Evolutionary conservation across 2,888 invertebrate genomes (phyloP).

Genomic region (Pristionchus entomophagus): DNA sequence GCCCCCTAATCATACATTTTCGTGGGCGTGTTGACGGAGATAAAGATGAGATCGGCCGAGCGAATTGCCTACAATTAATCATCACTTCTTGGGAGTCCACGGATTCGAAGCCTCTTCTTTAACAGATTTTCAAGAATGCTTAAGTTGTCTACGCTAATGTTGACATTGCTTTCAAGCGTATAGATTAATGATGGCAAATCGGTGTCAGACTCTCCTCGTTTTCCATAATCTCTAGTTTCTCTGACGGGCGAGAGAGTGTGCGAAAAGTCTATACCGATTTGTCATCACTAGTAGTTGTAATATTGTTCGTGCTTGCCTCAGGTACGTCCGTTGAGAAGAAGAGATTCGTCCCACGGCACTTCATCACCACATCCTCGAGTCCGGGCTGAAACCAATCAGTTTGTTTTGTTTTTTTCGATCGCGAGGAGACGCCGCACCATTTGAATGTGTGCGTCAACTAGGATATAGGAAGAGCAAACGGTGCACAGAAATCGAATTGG

Average conservation of each 20-base stretch:
- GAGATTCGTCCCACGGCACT: constrained; percentile 90
- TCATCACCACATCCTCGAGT: constrained; percentile 90
- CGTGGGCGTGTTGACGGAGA: constrained; percentile 98
- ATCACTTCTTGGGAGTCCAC: no score
- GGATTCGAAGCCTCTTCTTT: no score
- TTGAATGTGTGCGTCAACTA: background rate
- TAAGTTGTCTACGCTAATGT: no score
- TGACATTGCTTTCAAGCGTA: no score
- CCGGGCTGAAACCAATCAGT: constrained; percentile 83
- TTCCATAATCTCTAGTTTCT: no score
- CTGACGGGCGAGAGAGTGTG: background rate
- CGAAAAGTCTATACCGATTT: no score
- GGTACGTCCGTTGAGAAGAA: constrained; percentile 94
- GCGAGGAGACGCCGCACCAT: no score
- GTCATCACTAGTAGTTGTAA: no score
- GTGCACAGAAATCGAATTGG: background rate
- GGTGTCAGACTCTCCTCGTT: no score
- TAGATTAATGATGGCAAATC: no score
- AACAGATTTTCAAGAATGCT: no score
- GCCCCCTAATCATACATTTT: constrained; percentile 90
- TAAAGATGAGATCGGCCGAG: constrained; percentile 96
- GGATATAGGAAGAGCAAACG: background rate
- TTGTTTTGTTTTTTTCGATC: constrained; percentile 53
- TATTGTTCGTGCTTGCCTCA: background rate
- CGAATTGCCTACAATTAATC: constrained; percentile 84